These are phyloP conservation scores for Amia ocellicauda DNA, from an alignment of 2,113 vertebrate species.

Conservation along the genomic window DNA sequence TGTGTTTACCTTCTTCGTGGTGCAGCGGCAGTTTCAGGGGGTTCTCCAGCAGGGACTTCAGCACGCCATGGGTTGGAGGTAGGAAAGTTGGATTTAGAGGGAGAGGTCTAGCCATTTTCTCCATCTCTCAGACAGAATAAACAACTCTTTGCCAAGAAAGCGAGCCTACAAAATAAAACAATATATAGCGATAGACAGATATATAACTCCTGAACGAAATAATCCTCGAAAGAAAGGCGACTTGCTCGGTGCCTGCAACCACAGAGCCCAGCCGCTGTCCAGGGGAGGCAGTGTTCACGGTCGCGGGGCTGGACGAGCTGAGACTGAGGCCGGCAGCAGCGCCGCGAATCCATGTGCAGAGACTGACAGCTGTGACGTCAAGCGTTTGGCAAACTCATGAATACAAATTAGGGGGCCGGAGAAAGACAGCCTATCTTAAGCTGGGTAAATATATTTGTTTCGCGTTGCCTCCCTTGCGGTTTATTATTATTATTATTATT, in stretches of 20 bases:
- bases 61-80: constrained; percentile 90
- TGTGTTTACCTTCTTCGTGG: constrained; percentile 82
- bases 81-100: constrained; percentile 81
- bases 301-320: constrained; percentile 13
- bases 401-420: constrained; percentile 20
- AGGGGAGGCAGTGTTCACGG: neutral
- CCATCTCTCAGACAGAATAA: constrained; percentile 47
- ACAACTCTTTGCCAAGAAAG: constrained; percentile 22
- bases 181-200: no score
- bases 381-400: neutral
- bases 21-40: constrained; percentile 91
- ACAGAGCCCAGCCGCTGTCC: constrained; percentile 14
- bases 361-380: constrained; percentile 56
- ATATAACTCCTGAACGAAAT: constrained; percentile 5
- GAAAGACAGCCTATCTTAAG: neutral
- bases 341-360: constrained; percentile 71
- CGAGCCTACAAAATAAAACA: no score
- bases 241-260: neutral
- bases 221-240: neutral
- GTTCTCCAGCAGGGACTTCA: constrained; percentile 95
- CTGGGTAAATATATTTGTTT: neutral
- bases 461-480: neutral
- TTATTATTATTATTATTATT: no score
- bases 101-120: constrained; percentile 89
- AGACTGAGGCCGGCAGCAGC: constrained; percentile 37